Base-by-base conservation (phyloP, 92 coral and sea anemone species). In the Micromussa lordhowensis region DNA sequence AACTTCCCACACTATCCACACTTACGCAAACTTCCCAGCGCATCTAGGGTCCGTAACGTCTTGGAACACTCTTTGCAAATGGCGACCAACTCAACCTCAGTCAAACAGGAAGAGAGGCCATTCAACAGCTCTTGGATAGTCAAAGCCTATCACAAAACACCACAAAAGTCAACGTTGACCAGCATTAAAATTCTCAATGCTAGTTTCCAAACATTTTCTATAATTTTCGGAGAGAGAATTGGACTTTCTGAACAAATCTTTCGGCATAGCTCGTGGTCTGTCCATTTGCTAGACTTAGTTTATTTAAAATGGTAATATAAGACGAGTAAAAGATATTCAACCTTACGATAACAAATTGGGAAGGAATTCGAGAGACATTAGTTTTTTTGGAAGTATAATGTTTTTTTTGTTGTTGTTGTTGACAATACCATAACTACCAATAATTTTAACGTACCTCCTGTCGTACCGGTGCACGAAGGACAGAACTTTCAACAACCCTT, bases 1-100 rank as follows among this genome's bases (percentile, higher is more conserved):
- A 91, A 61, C 98, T 95, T 51, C 98, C 98, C 29, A 95, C n/a
- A n/a, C 38, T 35, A 35, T 44, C 51, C 10, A 61, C 68, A 61
- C 98, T 90, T 82, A 95, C 98, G 98, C 61, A 95, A 91, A 61
- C 98, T 95, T 51, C 98, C 98, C 29, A 95, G 85, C 28, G 98
- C 96, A 88, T 94, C 98, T 59, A 95, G 82, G 29, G 98, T 95
- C 55, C 94, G 87, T 69, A 95, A 80, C 29, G 96, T 94, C 79
- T 93, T 95, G 57, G 94, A 85, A 77, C 98, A 91, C 88, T 95
- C 98, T 75, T 87, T 95, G 55, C 96, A 94, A 30, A 95, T 78
- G 51, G 98, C 95, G 58, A 92, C 70, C 79, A 95, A 83, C 83
- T 95, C 98, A 78, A 44, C 77, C 28, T 95, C 98, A 80, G 81